Conservation (phyloP, 64 coral and sea anemone species). For the Acropora tenuis region DNA sequence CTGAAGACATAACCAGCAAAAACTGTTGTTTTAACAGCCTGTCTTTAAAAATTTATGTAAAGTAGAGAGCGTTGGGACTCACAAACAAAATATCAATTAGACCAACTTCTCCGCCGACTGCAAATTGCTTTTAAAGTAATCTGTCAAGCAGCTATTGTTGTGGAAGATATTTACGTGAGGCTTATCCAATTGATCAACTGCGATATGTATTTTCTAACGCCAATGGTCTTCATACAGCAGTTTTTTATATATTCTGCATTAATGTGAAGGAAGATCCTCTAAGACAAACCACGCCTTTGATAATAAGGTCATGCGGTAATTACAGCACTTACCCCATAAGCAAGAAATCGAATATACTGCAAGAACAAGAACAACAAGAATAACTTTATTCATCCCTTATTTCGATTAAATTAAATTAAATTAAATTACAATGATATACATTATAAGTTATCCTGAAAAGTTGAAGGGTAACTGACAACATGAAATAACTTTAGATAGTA, state of each 20-base stretch:
- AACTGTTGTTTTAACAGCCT: slow-evolving; percentile 22
- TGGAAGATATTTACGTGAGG: no score
- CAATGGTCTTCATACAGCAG: background rate
- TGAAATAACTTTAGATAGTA: no score
- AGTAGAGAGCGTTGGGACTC: slow-evolving; percentile 7
- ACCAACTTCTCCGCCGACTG: background rate
- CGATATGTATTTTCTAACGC: slow-evolving; percentile 2
- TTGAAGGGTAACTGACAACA: no score
- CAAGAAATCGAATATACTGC: background rate
- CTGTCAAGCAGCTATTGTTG: background rate
- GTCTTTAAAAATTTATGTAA: slow-evolving; percentile 50
- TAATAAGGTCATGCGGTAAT: slow-evolving; percentile 13
- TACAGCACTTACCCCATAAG: background rate
- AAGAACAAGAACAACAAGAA: background rate
- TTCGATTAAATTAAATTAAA: no score
- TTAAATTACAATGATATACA: no score
- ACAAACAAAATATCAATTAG: background rate
- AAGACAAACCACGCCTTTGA: slow-evolving; percentile 21
- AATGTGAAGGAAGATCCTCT: background rate
- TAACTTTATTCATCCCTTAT: no score
- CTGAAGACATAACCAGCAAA: slow-evolving; percentile 46
- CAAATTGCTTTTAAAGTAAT: background rate
- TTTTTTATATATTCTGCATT: background rate
- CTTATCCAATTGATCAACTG: no score
- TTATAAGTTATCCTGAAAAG: no score